A percentile compares a stretch with the other conserved stretches of the same genome.
Conservation (phyloP, 2,797 vertebrate species). For the Apogon hyalosoma region DNA sequence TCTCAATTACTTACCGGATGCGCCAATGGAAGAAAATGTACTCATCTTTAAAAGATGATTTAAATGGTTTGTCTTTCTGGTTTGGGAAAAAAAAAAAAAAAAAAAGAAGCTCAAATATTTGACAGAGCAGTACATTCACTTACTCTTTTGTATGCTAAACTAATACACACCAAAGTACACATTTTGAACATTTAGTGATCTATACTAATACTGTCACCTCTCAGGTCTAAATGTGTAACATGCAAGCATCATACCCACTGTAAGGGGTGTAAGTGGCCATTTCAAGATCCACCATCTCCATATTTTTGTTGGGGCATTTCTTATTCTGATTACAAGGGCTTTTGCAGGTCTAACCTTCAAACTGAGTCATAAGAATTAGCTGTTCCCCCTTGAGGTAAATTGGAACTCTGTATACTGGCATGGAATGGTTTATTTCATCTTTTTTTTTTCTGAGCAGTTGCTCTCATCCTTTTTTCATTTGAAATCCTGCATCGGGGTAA, state of each 20-base stretch:
- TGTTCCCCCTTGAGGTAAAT: constrained; percentile 68
- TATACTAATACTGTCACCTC: neutral
- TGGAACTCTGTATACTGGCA: constrained; percentile 63
- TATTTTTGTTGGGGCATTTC: constrained; percentile 47
- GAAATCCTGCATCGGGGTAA: constrained; percentile 85
- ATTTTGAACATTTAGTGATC: neutral
- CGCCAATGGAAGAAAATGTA: neutral
- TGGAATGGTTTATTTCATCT: constrained; percentile 75
- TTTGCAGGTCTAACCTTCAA: constrained; percentile 72
- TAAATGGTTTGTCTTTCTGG: neutral
- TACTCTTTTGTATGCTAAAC: too few relatives aligned
- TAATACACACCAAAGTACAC: too few relatives aligned
- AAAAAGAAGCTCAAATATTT: neutral
- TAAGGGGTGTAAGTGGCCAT: constrained; percentile 30
- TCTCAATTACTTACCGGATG: neutral
- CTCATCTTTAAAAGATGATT: neutral
- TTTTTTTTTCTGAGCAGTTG: constrained; percentile 64
- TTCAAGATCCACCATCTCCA: constrained; percentile 15
- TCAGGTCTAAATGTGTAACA: constrained; percentile 6
- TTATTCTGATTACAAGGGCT: constrained; percentile 63
- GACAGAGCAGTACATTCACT: neutral
- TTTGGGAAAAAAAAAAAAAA: neutral
- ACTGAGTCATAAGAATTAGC: constrained; percentile 54
- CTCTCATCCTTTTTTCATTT: constrained; percentile 82
- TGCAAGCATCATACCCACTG: neutral